Evolutionary conservation across 1,140 invertebrate genomes (phyloP), one percentile per base, ranked within the genome.

Genomic region (Cataglyphis hispanica): DNA sequence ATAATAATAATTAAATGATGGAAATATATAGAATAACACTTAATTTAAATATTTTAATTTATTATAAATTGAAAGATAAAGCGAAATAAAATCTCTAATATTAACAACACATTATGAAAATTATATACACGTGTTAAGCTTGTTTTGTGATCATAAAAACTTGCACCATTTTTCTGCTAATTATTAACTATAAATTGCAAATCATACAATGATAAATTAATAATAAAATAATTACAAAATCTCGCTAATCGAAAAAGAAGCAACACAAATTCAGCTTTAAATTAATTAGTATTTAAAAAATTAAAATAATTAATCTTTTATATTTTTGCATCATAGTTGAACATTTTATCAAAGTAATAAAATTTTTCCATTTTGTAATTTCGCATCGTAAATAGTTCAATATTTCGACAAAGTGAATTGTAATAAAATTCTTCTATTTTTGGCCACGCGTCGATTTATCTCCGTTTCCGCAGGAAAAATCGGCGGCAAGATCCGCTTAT

Each of bases 251-350:
- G 46, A n/a, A 6, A 81, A 70, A 22, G 25, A 70, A 69, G 66
- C 27, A 11, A 2, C 1, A 53, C 2, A 10, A 27, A 22, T 46
- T 70, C 64, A 81, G 19, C 13, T 1, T 8, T 43, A 43, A 43
- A 34, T 37, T 37, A 72, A 72, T 72, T 81, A 58, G 60, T 16
- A 4, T 46, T 13, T 46, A 46, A 46, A 46, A 13, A 46, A 16
- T 3, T 72, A 13, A 81, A 81, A 60, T 81, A 81, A 81, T 81
- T 83, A 83, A 70, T 72, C 43, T 53, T 81, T 72, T 81, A 66
- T 72, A 72, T 53, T 70, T 81, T 53, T 81, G 43, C 11, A 46
- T 46, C 10, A 11, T 46, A 13, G 11, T 43, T 81, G 22, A 81
- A 72, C 63, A 56, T 50, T 81, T 67, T 8, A 81, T 31, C 76